phyloP scores from a whole-genome alignment of 2,797 vertebrate genomes.

The Cynopterus sphinx region DNA sequence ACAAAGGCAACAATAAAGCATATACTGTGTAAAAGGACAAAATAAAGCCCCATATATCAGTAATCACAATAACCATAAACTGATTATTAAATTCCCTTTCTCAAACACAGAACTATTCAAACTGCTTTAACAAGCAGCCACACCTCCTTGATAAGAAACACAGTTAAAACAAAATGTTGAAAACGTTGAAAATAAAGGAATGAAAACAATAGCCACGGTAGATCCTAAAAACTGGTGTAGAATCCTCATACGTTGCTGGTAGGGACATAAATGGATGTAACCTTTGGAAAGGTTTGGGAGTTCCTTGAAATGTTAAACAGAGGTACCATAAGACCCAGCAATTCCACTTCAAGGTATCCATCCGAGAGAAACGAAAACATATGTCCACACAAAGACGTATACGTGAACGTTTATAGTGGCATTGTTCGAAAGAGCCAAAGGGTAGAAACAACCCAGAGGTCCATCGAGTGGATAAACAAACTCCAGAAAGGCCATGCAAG shows the following conservation, averaged over 20 bases:
- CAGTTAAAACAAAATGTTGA: background rate
- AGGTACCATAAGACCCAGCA: background rate
- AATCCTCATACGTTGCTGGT: background rate
- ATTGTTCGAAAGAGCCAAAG: background rate
- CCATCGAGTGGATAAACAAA: background rate
- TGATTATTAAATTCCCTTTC: background rate
- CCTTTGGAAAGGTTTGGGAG: background rate
- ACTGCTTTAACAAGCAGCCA: background rate
- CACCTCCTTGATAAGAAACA: background rate
- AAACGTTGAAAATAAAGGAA: background rate
- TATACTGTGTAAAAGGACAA: background rate
- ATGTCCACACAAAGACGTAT: background rate
- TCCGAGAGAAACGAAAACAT: background rate
- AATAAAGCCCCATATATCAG: background rate
- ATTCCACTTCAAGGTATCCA: background rate
- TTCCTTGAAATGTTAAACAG: background rate
- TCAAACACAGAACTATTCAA: background rate
- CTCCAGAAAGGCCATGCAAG: background rate
- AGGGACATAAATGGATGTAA: background rate
- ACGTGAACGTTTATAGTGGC: background rate
- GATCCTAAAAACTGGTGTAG: background rate
- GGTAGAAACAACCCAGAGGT: background rate
- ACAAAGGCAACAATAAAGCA: background rate
- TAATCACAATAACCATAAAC: background rate
- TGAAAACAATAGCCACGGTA: background rate